Evolutionary conservation across 2,888 invertebrate species (phyloP).

Genomic region (Polia nebulosa): DNA sequence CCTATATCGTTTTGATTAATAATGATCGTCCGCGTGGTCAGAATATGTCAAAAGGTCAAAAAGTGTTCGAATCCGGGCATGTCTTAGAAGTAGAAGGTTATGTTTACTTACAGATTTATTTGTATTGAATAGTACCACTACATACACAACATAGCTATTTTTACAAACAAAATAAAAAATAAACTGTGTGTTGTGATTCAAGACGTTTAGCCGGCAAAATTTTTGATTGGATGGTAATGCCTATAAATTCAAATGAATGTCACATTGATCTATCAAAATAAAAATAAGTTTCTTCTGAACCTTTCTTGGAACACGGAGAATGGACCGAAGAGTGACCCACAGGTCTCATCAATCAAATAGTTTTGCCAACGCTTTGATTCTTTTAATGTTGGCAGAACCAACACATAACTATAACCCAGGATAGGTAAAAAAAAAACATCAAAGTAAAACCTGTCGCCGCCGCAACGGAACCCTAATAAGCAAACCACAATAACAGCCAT

Average conservation of each 20-base stretch:
- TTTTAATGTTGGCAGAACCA: not conserved
- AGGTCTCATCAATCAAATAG: not conserved
- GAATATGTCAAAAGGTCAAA: too few relatives aligned
- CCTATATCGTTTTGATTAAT: too few relatives aligned
- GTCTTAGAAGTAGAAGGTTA: too few relatives aligned
- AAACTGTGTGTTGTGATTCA: too few relatives aligned
- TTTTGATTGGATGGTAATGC: not conserved
- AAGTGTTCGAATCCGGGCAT: too few relatives aligned
- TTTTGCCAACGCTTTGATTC: not conserved
- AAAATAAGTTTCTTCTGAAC: not conserved
- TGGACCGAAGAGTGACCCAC: not conserved
- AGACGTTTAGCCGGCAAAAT: not conserved
- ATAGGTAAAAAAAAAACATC: not conserved
- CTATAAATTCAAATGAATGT: constrained; percentile 2
- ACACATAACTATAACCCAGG: not conserved
- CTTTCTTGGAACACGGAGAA: not conserved
- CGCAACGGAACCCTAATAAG: constrained; percentile 27
- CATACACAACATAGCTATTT: too few relatives aligned
- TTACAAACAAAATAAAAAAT: too few relatives aligned
- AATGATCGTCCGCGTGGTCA: too few relatives aligned
- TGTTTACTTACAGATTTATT: too few relatives aligned
- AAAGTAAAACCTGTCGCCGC: not conserved
- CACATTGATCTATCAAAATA: not conserved
- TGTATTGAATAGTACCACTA: too few relatives aligned
- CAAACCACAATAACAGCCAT: constrained; percentile 22